Evolutionary conservation across 2,888 invertebrate species (phyloP).

Genomic region (Trimorus sp.): DNA sequence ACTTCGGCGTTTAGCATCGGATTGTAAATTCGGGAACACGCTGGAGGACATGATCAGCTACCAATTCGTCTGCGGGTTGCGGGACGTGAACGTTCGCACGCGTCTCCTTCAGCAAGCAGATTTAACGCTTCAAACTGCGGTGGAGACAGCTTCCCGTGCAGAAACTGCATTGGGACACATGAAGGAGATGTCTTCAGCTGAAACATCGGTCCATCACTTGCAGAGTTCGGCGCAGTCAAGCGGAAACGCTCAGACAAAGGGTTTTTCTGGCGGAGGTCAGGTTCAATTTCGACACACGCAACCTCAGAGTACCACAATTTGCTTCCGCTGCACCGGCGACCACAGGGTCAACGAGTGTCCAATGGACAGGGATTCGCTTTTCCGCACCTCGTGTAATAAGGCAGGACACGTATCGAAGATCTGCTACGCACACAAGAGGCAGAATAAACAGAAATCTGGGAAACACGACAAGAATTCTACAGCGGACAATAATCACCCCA

Average conservation of each 20-base stretch:
- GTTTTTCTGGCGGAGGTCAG: too few relatives aligned
- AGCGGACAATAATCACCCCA: too few relatives aligned
- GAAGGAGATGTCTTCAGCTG: not conserved
- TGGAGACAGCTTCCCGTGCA: not conserved
- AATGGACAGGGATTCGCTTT: too few relatives aligned
- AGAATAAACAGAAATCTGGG: too few relatives aligned
- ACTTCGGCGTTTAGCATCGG: not conserved
- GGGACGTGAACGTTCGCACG: not conserved
- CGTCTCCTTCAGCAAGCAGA: not conserved
- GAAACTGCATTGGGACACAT: not conserved
- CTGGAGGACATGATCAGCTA: not conserved
- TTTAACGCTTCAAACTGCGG: not conserved
- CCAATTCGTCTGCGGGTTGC: not conserved
- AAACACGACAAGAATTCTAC: too few relatives aligned
- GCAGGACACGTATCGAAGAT: not conserved
- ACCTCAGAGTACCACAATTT: too few relatives aligned
- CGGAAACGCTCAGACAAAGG: not conserved
- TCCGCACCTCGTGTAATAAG: too few relatives aligned
- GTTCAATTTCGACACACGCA: too few relatives aligned
- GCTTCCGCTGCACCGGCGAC: too few relatives aligned
- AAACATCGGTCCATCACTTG: not conserved
- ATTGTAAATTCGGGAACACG: not conserved
- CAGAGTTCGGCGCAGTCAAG: not conserved
- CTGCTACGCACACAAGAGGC: too few relatives aligned
- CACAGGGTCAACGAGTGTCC: too few relatives aligned